phyloP scores from a whole-genome alignment of 2,888 invertebrate species.

The Stenodera caucasica region DNA sequence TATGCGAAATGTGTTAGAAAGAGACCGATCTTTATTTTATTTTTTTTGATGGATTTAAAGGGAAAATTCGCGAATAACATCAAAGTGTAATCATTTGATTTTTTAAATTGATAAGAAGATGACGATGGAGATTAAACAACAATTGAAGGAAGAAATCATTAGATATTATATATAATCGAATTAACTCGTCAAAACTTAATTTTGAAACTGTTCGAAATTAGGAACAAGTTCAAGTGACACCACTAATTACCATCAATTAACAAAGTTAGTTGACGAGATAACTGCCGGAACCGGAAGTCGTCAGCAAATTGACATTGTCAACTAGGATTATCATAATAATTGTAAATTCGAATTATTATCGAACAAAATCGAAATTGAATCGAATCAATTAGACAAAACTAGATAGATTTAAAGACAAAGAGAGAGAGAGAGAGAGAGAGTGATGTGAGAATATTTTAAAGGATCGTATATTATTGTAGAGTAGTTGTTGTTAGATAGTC shows the following conservation, averaged over 20 bases:
- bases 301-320: neutral
- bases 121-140: neutral
- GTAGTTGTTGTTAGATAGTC: slow-evolving; percentile 19
- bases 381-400: too few relatives aligned
- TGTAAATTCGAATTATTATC: too few relatives aligned
- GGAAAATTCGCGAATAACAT: neutral
- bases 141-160: too few relatives aligned
- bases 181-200: slow-evolving; percentile 49
- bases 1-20: neutral
- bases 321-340: slow-evolving; percentile 10
- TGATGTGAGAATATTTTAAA: slow-evolving; percentile 12
- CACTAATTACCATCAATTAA: slow-evolving; percentile 52
- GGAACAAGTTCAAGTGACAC: slow-evolving; percentile 50
- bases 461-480: slow-evolving; percentile 11
- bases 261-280: slow-evolving; percentile 43
- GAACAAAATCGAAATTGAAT: too few relatives aligned
- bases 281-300: slow-evolving; percentile 10
- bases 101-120: neutral
- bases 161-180: too few relatives aligned
- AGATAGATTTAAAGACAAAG: too few relatives aligned
- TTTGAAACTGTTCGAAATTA: slow-evolving; percentile 39
- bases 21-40: neutral
- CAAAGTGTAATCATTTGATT: neutral
- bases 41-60: neutral
- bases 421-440: slow-evolving; percentile 21